phyloP scores from a whole-genome alignment of 2,113 vertebrate species.

The Bagarius yarrelli region DNA sequence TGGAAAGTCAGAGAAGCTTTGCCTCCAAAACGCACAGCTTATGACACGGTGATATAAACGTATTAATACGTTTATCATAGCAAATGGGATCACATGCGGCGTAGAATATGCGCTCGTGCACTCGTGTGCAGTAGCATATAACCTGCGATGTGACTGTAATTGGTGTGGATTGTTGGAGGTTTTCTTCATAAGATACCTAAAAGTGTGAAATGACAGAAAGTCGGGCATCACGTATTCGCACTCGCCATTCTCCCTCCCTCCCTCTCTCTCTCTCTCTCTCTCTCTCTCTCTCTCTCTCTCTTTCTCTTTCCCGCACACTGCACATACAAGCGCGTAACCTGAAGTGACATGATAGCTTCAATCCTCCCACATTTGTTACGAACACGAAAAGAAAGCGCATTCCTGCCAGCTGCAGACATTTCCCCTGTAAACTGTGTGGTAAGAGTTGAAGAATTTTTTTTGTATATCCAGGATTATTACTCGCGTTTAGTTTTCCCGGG shows the following conservation, averaged over 20 bases:
- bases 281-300: not conserved
- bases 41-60: not conserved
- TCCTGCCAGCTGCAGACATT: not conserved
- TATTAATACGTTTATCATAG: not conserved
- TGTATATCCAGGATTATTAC: not conserved
- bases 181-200: conserved; percentile 8
- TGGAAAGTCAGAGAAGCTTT: not conserved
- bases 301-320: not conserved
- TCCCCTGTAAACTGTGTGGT: not conserved
- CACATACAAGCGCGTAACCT: conserved; percentile 14
- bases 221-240: no score
- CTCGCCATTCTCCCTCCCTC: no score
- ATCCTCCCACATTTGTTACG: conserved; percentile 27
- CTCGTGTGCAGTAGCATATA: not conserved
- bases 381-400: not conserved
- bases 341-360: conserved; percentile 23
- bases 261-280: no score
- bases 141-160: not conserved
- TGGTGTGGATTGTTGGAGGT: not conserved
- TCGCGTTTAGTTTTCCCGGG: not conserved
- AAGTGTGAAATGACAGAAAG: not conserved
- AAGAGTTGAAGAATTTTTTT: not conserved
- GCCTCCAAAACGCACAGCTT: not conserved
- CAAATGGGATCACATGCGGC: not conserved
- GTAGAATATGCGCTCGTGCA: not conserved